phyloP scores from a whole-genome alignment of 1,140 invertebrate species.

The Whitmania pigra region DNA sequence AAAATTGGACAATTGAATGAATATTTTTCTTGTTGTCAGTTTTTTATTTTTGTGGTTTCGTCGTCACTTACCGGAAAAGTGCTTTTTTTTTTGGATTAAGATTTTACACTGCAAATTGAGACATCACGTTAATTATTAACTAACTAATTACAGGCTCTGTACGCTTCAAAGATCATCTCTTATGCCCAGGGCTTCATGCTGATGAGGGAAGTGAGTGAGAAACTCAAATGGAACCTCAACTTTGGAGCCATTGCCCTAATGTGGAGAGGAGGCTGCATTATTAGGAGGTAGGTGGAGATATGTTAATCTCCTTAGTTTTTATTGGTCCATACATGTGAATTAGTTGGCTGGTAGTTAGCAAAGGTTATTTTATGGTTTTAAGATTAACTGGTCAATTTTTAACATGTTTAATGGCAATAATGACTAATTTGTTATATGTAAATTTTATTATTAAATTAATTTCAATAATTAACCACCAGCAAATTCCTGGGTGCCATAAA shows the following conservation, averaged over 20 bases:
- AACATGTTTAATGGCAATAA: too few relatives aligned
- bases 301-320: background rate
- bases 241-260: conserved; percentile 95
- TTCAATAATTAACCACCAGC: conserved; percentile 42
- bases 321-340: background rate
- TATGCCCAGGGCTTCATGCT: conserved; percentile 99
- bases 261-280: conserved; percentile 99
- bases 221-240: conserved; percentile 86
- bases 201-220: conserved; percentile 76
- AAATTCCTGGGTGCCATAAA: conserved; percentile 95
- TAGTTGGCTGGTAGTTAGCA: too few relatives aligned
- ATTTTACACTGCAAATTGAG: background rate
- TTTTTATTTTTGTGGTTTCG: background rate
- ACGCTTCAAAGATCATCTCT: conserved; percentile 94
- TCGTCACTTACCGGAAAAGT: background rate
- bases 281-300: conserved; percentile 57
- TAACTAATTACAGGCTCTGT: conserved; percentile 59
- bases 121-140: background rate
- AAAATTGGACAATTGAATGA: background rate
- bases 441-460: too few relatives aligned
- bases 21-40: background rate
- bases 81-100: background rate
- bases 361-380: too few relatives aligned
- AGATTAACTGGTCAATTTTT: too few relatives aligned
- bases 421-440: too few relatives aligned